These are phyloP conservation scores for Ips nitidus DNA, from an alignment of 1,140 invertebrate genomes.

Conservation along the genomic window DNA sequence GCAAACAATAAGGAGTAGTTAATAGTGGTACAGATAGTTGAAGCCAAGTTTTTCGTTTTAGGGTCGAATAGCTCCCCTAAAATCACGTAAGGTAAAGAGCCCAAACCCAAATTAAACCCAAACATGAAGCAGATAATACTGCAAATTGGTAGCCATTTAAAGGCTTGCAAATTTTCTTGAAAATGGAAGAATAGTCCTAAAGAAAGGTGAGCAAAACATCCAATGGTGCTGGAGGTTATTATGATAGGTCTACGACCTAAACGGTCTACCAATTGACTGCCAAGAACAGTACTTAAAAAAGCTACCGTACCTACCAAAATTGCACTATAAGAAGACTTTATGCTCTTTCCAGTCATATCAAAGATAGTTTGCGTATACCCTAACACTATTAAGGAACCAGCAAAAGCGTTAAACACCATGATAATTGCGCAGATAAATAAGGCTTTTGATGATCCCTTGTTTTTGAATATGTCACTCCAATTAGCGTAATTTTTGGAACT, in stretches of 20 bases:
- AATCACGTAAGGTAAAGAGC: slow-evolving; percentile 79
- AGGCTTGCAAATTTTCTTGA: slow-evolving; percentile 13
- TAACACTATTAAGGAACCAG: slow-evolving; percentile 78
- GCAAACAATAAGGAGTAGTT: slow-evolving; percentile 79
- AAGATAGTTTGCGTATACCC: slow-evolving; percentile 78
- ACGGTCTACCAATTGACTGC: slow-evolving; percentile 29
- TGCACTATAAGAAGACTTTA: slow-evolving; percentile 51
- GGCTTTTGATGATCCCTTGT: slow-evolving; percentile 59
- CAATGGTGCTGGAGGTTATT: slow-evolving; percentile 65
- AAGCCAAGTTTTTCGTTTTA: slow-evolving; percentile 70
- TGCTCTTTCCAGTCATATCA: slow-evolving; percentile 57
- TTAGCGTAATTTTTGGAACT: slow-evolving; percentile 46
- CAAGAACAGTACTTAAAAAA: slow-evolving; percentile 5
- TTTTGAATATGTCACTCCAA: slow-evolving; percentile 60
- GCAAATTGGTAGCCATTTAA: slow-evolving; percentile 38
- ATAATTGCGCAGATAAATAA: slow-evolving; percentile 69
- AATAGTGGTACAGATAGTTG: slow-evolving; percentile 68
- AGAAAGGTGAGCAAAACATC: slow-evolving; percentile 48
- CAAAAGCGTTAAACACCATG: slow-evolving; percentile 72
- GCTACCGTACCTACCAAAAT: slow-evolving; percentile 57
- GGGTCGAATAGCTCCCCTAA: slow-evolving; percentile 79
- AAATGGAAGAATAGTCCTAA: slow-evolving; percentile 24
- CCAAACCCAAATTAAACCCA: slow-evolving; percentile 60
- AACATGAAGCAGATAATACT: slow-evolving; percentile 38
- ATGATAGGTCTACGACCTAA: slow-evolving; percentile 72